Evolutionary conservation across 2,113 vertebrate genomes (phyloP).

Genomic region (Pipra filicauda): DNA sequence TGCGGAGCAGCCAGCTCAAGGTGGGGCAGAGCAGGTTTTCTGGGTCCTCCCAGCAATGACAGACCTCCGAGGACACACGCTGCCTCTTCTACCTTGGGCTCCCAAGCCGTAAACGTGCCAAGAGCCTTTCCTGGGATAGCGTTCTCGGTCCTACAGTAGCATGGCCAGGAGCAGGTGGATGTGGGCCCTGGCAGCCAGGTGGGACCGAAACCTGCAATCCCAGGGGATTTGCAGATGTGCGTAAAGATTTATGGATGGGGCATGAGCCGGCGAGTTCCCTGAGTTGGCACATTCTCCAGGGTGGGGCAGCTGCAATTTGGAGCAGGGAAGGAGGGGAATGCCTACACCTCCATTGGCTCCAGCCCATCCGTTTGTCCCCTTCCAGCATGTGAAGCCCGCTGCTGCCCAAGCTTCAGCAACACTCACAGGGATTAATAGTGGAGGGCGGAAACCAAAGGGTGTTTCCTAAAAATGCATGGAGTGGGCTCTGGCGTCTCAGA

Average conservation of each 20-base stretch:
- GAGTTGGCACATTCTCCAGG: background rate
- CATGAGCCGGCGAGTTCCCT: background rate
- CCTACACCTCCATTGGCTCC: background rate
- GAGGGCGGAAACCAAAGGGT: background rate
- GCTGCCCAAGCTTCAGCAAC: background rate
- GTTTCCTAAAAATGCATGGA: background rate
- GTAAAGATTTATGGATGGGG: background rate
- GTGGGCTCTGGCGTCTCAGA: background rate
- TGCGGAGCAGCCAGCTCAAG: background rate
- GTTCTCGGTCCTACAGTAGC: accelerated
- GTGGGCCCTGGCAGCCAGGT: background rate
- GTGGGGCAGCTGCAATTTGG: background rate
- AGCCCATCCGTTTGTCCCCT: background rate
- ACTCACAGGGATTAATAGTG: no score
- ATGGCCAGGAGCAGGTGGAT: background rate
- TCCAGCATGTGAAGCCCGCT: background rate
- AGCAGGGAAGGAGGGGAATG: background rate
- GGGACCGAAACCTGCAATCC: background rate
- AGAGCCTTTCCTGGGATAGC: accelerated
- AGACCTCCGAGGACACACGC: background rate
- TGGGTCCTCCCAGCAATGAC: background rate
- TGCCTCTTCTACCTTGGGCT: background rate
- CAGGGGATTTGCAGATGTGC: no score
- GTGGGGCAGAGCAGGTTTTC: background rate
- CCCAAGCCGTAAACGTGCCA: accelerated